Percentiles rank a stretch among this genome's conserved stretches.
These are phyloP conservation scores for Sisyra terminalis DNA, from an alignment of 2,888 invertebrate genomes.

Conservation along the genomic window DNA sequence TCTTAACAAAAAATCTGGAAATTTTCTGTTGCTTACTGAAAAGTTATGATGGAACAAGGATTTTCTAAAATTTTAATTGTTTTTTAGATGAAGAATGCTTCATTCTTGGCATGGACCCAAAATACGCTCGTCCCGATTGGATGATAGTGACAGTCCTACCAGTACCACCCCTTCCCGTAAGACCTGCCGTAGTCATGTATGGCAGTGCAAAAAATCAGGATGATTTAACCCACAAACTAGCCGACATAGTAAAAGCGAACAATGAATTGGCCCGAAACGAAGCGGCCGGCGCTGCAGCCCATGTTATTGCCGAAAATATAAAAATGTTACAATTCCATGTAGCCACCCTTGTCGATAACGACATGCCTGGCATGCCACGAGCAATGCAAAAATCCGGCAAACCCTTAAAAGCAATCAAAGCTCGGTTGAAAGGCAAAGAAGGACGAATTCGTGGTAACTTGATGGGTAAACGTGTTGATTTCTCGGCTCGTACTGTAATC, in stretches of 20 bases:
- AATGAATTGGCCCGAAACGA: constrained; percentile 92
- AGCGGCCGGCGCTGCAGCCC: constrained; percentile 91
- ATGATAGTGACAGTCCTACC: constrained; percentile 97
- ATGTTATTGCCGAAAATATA: constrained; percentile 91
- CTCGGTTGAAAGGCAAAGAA: constrained; percentile 94
- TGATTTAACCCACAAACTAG: constrained; percentile 95
- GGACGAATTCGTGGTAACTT: constrained; percentile 97
- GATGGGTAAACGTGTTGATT: constrained; percentile 99
- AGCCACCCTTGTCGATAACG: constrained; percentile 95
- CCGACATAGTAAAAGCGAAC: constrained; percentile 97
- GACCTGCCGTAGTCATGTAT: constrained; percentile 98
- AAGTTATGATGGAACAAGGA: too few species aligned
- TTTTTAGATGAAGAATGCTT: constrained; percentile 82
- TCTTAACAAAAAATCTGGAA: too few species aligned
- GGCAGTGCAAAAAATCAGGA: constrained; percentile 99
- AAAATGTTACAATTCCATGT: constrained; percentile 98
- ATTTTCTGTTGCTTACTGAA: too few species aligned
- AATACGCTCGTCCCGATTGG: constrained; percentile 97
- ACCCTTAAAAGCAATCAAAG: constrained; percentile 94
- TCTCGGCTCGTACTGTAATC: constrained; percentile 97
- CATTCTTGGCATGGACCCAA: constrained; percentile 91
- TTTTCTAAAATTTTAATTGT: too few species aligned
- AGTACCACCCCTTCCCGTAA: constrained; percentile 88
- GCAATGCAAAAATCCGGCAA: constrained; percentile 99
- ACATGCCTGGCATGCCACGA: constrained; percentile 93